A percentile compares a stretch with the other conserved stretches of the same genome.
Evolutionary conservation across 1,140 invertebrate species (phyloP).

Genomic region (Platyura marginata): DNA sequence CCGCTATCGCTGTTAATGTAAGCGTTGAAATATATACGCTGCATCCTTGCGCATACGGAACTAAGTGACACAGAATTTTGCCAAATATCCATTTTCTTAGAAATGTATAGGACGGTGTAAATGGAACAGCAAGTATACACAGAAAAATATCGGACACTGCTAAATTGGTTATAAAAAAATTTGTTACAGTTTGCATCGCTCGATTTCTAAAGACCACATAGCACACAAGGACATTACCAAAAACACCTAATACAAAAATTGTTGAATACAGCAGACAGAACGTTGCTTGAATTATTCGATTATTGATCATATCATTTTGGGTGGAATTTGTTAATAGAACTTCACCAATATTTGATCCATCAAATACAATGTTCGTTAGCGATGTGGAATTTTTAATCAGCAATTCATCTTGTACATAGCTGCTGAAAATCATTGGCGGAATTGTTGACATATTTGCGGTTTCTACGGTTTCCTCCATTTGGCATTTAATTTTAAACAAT

Average conservation of each 20-base stretch:
- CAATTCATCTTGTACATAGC: too few relatives aligned
- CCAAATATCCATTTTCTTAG: slow-evolving; percentile 76
- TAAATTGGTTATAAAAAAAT: slow-evolving; percentile 87
- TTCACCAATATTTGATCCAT: neutral
- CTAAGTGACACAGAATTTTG: slow-evolving; percentile 60
- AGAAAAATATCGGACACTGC: slow-evolving; percentile 82
- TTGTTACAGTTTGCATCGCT: slow-evolving; percentile 93
- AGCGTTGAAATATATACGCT: slow-evolving; percentile 87
- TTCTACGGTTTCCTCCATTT: too few relatives aligned
- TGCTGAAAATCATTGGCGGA: too few relatives aligned
- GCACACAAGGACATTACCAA: slow-evolving; percentile 78
- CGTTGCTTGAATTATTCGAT: slow-evolving; percentile 40
- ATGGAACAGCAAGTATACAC: slow-evolving; percentile 74
- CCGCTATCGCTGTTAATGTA: slow-evolving; percentile 83
- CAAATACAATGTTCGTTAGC: neutral
- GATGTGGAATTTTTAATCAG: too few relatives aligned
- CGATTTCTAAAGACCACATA: slow-evolving; percentile 74
- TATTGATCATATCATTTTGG: slow-evolving; percentile 31
- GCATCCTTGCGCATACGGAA: slow-evolving; percentile 69
- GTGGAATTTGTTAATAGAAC: neutral
- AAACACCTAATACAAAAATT: slow-evolving; percentile 70
- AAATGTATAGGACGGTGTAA: slow-evolving; percentile 78
- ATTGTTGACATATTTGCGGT: too few relatives aligned
- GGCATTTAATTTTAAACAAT: too few relatives aligned
- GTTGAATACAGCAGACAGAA: slow-evolving; percentile 63